Conservation (phyloP, 2,113 vertebrate genomes). For the Cyanoliseus patagonus region DNA sequence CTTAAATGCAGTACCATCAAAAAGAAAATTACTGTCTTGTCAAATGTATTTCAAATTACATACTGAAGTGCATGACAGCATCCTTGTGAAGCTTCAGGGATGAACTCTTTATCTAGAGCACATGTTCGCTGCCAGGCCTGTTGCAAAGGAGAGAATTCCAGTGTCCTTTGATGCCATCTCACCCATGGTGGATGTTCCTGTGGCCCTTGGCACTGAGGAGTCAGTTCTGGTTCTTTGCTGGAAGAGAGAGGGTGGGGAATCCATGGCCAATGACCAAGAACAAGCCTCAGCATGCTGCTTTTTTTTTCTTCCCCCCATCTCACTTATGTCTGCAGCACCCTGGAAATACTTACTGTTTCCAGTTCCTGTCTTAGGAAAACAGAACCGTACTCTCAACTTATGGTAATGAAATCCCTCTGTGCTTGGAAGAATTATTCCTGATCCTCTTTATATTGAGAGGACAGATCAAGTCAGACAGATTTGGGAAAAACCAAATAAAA, state of each 20-base stretch:
- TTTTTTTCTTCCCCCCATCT: not conserved
- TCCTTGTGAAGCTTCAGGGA: not conserved
- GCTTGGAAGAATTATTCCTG: not conserved
- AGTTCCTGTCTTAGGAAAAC: conserved; percentile 21
- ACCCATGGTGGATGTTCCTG: not conserved
- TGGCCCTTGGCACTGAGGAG: not conserved
- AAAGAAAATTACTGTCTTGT: conserved; percentile 54
- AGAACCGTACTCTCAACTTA: not conserved
- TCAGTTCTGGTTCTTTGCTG: not conserved
- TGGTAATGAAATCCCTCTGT: conserved; percentile 5
- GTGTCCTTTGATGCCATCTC: not conserved
- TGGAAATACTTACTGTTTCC: conserved; percentile 18
- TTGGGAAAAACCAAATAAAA: not conserved
- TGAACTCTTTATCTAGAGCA: not conserved
- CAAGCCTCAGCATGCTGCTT: conserved; percentile 1
- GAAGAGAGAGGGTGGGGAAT: conserved; percentile 3
- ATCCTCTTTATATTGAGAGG: not conserved
- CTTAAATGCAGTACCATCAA: conserved; percentile 42
- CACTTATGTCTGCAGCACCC: not conserved
- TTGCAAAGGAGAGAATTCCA: not conserved
- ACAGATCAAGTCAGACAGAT: not conserved
- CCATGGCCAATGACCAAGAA: not conserved
- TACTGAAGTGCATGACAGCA: not conserved
- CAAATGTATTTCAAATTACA: conserved; percentile 22
- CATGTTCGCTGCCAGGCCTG: not conserved